phyloP scores from a whole-genome alignment of 2,888 invertebrate genomes.

The Carcina quercana region DNA sequence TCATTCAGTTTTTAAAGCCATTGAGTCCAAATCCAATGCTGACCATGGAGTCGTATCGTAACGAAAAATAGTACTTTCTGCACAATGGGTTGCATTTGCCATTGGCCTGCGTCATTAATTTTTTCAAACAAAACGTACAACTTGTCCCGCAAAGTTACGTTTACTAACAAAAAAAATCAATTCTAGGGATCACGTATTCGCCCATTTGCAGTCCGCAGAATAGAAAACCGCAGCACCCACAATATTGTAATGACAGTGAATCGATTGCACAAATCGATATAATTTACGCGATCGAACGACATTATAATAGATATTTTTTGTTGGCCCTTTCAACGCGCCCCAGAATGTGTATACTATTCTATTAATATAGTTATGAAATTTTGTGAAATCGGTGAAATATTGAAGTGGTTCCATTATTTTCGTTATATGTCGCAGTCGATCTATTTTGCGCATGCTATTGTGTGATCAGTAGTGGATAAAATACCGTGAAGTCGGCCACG shows the following conservation, averaged over 20 bases:
- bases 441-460: slow-evolving; percentile 45
- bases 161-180: slow-evolving; percentile 35
- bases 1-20: no score
- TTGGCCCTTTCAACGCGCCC: slow-evolving; percentile 44
- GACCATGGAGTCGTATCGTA: no score
- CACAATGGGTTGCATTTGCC: no score
- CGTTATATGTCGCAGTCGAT: slow-evolving; percentile 34
- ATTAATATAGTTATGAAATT: slow-evolving; percentile 65
- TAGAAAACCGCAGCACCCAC: slow-evolving; percentile 66
- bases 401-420: slow-evolving; percentile 54
- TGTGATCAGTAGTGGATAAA: slow-evolving; percentile 38
- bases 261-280: slow-evolving; percentile 65
- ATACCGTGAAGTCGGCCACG: slow-evolving; percentile 50
- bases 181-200: slow-evolving; percentile 59
- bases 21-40: no score
- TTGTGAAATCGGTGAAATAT: slow-evolving; percentile 62
- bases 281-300: slow-evolving; percentile 60
- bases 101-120: slow-evolving; percentile 53
- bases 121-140: slow-evolving; percentile 46
- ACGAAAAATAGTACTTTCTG: no score
- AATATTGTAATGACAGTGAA: slow-evolving; percentile 54
- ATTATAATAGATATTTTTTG: slow-evolving; percentile 51
- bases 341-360: slow-evolving; percentile 45
- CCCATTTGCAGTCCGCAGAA: slow-evolving; percentile 44
- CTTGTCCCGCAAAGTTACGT: slow-evolving; percentile 49